These are phyloP conservation scores for Cladorhizidae sp. DNA, from an alignment of 37 sponge, comb jelly and placozoan genomes.

Conservation along the genomic window DNA sequence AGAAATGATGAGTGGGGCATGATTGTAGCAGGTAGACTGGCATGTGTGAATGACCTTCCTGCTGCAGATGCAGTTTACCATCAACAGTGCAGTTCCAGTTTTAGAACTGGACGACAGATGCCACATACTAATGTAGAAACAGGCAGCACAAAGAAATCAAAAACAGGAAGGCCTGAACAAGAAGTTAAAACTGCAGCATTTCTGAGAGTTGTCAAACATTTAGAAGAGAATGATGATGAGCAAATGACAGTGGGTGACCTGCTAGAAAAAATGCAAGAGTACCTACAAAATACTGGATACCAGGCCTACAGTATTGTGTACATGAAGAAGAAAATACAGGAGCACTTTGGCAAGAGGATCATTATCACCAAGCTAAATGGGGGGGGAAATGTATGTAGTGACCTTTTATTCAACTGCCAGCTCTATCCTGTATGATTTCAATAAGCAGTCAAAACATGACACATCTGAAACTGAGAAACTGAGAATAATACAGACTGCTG, in stretches of 20 bases:
- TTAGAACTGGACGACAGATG: slow-evolving; percentile 24
- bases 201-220: slow-evolving; percentile 28
- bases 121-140: slow-evolving; percentile 7
- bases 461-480: too few species aligned
- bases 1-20: slow-evolving; percentile 27
- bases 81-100: slow-evolving; percentile 24
- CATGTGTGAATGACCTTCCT: slow-evolving; percentile 39
- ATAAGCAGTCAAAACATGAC: slow-evolving; percentile 41
- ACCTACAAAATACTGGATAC: slow-evolving; percentile 14
- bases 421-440: slow-evolving; percentile 25
- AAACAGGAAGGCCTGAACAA: slow-evolving; percentile 20
- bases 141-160: slow-evolving; percentile 10
- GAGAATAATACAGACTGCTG: too few species aligned
- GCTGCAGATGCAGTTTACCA: slow-evolving; percentile 45
- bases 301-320: slow-evolving; percentile 17
- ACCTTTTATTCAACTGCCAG: slow-evolving; percentile 30
- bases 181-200: slow-evolving; percentile 16
- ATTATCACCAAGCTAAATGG: slow-evolving; percentile 29
- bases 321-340: slow-evolving; percentile 27
- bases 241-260: slow-evolving; percentile 18
- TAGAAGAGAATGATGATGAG: slow-evolving; percentile 55
- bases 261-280: not conserved
- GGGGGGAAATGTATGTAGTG: slow-evolving; percentile 33
- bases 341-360: slow-evolving; percentile 45
- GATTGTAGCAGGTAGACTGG: slow-evolving; percentile 16